Conservation (phyloP, 2,113 vertebrate species). For the Cinclus mexicanus region DNA sequence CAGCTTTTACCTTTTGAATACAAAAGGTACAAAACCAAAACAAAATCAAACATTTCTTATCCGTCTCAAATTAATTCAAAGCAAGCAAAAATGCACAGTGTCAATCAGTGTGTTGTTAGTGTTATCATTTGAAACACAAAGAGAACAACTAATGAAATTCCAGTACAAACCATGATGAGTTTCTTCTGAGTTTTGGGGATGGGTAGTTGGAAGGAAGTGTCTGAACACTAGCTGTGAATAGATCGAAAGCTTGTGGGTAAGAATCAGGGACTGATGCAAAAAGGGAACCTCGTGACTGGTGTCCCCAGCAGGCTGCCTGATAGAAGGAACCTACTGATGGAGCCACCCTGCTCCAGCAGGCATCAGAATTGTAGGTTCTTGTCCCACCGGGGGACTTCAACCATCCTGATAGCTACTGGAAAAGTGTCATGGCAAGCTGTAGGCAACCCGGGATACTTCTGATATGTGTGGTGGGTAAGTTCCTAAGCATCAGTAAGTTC, state of each 20-base stretch:
- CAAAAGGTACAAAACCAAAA: background rate
- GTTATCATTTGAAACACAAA: background rate
- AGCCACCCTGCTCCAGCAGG: background rate
- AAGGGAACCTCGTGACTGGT: fast-evolving
- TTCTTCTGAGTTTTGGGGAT: background rate
- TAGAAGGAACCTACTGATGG: too few relatives aligned
- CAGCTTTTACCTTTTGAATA: background rate
- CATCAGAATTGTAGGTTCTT: fast-evolving
- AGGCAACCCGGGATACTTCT: background rate
- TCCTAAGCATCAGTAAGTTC: background rate
- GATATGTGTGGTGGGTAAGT: too few relatives aligned
- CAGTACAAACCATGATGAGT: background rate
- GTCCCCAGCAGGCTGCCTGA: background rate
- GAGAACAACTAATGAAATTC: background rate
- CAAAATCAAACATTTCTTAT: background rate
- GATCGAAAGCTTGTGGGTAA: background rate
- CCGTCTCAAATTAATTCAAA: background rate
- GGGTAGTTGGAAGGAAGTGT: background rate
- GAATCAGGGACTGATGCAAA: background rate
- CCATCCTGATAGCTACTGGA: background rate
- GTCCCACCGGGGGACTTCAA: background rate
- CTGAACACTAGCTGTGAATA: fast-evolving
- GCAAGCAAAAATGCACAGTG: background rate
- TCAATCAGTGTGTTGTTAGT: fast-evolving
- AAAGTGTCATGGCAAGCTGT: background rate